phyloP scores from a whole-genome alignment of 2,797 vertebrate genomes.

The Cottoperca gobio region DNA sequence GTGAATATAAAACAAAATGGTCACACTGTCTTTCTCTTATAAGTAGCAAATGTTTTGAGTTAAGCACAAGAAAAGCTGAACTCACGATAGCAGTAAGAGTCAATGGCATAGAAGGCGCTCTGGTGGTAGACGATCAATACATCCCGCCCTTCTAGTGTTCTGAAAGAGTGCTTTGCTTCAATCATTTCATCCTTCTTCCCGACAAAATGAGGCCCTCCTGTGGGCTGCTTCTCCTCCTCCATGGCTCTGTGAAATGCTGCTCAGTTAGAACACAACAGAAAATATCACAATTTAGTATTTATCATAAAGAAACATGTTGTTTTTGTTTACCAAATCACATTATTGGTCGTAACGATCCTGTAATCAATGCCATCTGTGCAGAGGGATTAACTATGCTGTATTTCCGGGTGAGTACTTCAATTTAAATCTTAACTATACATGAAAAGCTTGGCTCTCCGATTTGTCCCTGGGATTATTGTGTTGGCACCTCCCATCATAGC shows the following conservation, averaged over 20 bases:
- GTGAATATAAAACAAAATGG: background rate
- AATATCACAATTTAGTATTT: background rate
- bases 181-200: constrained; percentile 90
- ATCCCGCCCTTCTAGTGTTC: constrained; percentile 87
- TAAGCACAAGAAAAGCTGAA: constrained; percentile 18
- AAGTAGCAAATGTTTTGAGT: background rate
- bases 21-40: background rate
- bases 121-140: constrained; percentile 89
- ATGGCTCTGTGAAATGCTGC: constrained; percentile 53
- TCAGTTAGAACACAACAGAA: background rate
- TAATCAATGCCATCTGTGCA: background rate
- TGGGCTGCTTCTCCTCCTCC: constrained; percentile 50
- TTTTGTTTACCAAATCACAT: constrained; percentile 2
- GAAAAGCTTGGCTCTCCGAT: constrained; percentile 38
- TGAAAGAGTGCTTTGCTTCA: constrained; percentile 78
- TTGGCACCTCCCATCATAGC: constrained; percentile 43
- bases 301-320: background rate
- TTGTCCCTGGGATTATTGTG: constrained; percentile 51
- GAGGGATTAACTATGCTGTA: background rate
- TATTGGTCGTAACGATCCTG: background rate
- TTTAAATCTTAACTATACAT: constrained; percentile 10
- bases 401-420: constrained; percentile 17
- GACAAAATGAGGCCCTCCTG: constrained; percentile 74
- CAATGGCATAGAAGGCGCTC: constrained; percentile 89
- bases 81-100: constrained; percentile 96